Conservation (phyloP, 2,888 invertebrate genomes). For the Chymomyza caudatula region DNA sequence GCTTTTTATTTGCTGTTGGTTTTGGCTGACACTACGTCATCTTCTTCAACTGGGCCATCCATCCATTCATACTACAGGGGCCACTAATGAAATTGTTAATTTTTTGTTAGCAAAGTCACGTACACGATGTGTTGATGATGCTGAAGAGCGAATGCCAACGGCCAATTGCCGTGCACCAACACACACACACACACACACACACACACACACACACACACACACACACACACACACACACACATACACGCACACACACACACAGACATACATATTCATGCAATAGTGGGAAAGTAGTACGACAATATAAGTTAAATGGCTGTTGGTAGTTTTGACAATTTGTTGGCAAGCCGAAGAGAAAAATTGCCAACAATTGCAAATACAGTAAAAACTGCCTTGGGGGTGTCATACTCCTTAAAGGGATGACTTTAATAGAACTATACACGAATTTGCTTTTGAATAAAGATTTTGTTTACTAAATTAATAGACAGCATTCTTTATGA, state of each 20-base stretch:
- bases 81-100: constrained; percentile 71
- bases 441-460: no score
- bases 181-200: constrained; percentile 15
- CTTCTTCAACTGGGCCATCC: constrained; percentile 28
- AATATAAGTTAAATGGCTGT: background rate
- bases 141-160: constrained; percentile 45
- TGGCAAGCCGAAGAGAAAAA: background rate
- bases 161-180: constrained; percentile 24
- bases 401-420: background rate
- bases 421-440: background rate
- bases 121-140: constrained; percentile 70
- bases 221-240: constrained; percentile 10
- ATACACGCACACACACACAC: constrained; percentile 14
- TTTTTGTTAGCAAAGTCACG: constrained; percentile 69
- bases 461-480: no score
- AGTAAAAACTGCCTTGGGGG: background rate
- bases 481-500: no score
- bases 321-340: background rate
- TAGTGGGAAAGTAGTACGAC: background rate
- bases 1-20: constrained; percentile 6
- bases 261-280: background rate
- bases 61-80: constrained; percentile 20
- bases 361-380: background rate
- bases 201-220: constrained; percentile 7
- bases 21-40: constrained; percentile 53